Base-by-base conservation (phyloP, 2,888 invertebrate species). In the Ochropleura leucogaster region DNA sequence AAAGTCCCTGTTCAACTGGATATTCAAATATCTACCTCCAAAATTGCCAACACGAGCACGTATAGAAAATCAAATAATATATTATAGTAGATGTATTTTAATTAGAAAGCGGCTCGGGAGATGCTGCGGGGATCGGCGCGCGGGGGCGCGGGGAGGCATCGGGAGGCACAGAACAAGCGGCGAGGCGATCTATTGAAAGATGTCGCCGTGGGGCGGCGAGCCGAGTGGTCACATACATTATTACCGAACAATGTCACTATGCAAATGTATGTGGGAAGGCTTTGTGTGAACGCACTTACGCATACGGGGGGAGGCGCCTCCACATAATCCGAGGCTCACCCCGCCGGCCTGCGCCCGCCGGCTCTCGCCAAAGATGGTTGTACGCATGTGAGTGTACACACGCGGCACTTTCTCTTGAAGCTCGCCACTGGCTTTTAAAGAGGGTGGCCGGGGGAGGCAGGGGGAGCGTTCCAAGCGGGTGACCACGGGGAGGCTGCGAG, bases 341-440 rank as follows among this genome's bases (percentile, higher is more conserved):
- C 93, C 90, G 89, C 88, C 87, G 83, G 87, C 91, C 91, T 91
- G 89, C 91, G 91, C 92, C 91, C 90, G 90, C 89, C 90, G 90
- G 93, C 89, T 90, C 92, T 92, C 91, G 93, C 93, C 92, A 94
- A 96, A 95, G 96, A 96, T 95, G 95, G 94, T 93, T 93, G 90
- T 95, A 95, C 95, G 95, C 93, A 95, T 96, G 96, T 96, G 95
- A 94, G 95, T 91, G 94, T 95, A 95, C 95, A 95, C 94, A 96
- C 95, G 95, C 94, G 96, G 96, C 96, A 96, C 96, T 97, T 97
- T 96, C 97, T 97, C 97, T 97, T 96, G 96, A 95, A 97, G 96
- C 97, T 96, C 96, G 96, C 96, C 96, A 96, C 95, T 96, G 97
- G 96, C 96, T 96, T 97, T 96, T 96, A 96, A 96, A 96, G 95